These are phyloP conservation scores for Anthopleura xanthogrammica DNA, from an alignment of 92 coral and sea anemone species.

Conservation along the genomic window DNA sequence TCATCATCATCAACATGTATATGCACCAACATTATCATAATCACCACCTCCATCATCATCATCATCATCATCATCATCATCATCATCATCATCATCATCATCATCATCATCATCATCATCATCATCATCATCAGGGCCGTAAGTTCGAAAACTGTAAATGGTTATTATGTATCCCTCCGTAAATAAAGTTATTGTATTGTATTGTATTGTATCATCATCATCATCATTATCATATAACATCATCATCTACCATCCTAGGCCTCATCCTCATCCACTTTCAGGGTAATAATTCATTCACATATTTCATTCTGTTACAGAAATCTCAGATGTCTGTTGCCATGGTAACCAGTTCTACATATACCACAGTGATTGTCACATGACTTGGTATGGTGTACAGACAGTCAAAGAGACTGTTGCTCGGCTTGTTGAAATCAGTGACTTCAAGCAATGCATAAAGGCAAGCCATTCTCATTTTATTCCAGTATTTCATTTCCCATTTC, in stretches of 20 bases:
- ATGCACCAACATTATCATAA: too few species aligned
- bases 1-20: too few species aligned
- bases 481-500: not conserved
- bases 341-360: constrained; percentile 75
- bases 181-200: too few species aligned
- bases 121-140: too few species aligned
- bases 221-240: not conserved
- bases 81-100: not conserved
- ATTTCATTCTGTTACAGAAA: constrained; percentile 40
- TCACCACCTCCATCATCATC: not conserved
- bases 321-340: constrained; percentile 74
- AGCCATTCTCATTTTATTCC: not conserved
- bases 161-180: too few species aligned
- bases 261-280: not conserved
- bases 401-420: constrained; percentile 90
- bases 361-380: constrained; percentile 68
- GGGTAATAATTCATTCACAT: not conserved
- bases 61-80: not conserved
- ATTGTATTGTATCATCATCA: not conserved
- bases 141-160: too few species aligned
- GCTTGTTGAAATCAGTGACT: constrained; percentile 67
- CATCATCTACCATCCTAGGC: not conserved
- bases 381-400: constrained; percentile 80
- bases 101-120: too few species aligned
- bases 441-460: constrained; percentile 64